A percentile compares a stretch with the other conserved stretches of the same genome.
phyloP scores from a whole-genome alignment of 2,113 vertebrate species.

The Nettapus auritus region DNA sequence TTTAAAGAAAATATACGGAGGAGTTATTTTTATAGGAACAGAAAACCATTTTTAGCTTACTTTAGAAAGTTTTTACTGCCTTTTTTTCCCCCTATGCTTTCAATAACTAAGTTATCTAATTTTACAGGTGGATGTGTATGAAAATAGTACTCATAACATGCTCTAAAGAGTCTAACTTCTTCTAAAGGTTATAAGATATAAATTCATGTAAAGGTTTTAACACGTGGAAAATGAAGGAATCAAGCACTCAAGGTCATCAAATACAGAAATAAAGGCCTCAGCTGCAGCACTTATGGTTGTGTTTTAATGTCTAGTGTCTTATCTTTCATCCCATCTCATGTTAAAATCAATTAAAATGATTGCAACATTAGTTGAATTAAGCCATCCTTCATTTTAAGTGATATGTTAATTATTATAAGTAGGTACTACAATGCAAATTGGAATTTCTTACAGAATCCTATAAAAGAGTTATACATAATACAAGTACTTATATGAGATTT shows the following conservation, averaged over 20 bases:
- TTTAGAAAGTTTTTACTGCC: neutral
- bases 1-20: slow-evolving; percentile 21
- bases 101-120: neutral
- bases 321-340: neutral
- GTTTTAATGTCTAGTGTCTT: neutral
- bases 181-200: neutral
- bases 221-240: neutral
- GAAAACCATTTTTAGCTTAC: neutral
- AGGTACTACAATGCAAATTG: neutral
- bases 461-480: neutral
- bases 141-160: slow-evolving; percentile 15
- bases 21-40: slow-evolving; percentile 20
- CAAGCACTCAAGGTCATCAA: slow-evolving; percentile 1
- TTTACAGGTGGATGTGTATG: neutral
- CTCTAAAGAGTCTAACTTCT: neutral
- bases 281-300: neutral
- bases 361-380: neutral
- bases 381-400: neutral
- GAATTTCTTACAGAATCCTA: neutral
- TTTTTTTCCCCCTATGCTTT: neutral
- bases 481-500: neutral
- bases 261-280: neutral
- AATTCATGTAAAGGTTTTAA: neutral
- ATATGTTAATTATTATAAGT: neutral
- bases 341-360: slow-evolving; percentile 5